Evolutionary conservation across 2,113 vertebrate genomes (phyloP).

Genomic region (Percopsis transmontana): DNA sequence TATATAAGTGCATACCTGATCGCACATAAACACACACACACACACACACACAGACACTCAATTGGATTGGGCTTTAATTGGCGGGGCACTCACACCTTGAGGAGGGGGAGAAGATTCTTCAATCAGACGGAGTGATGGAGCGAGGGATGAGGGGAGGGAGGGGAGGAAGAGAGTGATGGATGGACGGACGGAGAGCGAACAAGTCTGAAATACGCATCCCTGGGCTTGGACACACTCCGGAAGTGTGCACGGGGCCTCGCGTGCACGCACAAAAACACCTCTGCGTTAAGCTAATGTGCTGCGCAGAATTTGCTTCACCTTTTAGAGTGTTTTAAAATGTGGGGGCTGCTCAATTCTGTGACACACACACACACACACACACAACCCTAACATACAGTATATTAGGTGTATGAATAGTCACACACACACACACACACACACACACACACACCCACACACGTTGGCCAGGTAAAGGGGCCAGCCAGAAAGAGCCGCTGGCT

Average conservation of each 20-base stretch:
- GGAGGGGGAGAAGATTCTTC: slow-evolving; percentile 67
- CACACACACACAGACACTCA: slow-evolving; percentile 83
- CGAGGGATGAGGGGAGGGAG: slow-evolving; percentile 53
- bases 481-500: slow-evolving; percentile 42
- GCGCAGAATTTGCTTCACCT: slow-evolving; percentile 61
- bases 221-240: slow-evolving; percentile 25
- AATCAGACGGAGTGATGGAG: slow-evolving; percentile 77
- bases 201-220: slow-evolving; percentile 37
- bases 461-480: slow-evolving; percentile 4
- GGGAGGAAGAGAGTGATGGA: slow-evolving; percentile 64
- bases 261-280: slow-evolving; percentile 8
- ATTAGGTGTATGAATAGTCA: not conserved
- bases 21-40: slow-evolving; percentile 83
- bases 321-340: slow-evolving; percentile 71
- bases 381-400: not conserved
- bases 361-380: not conserved
- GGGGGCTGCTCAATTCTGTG: slow-evolving; percentile 67
- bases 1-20: slow-evolving; percentile 33
- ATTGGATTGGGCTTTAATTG: slow-evolving; percentile 93
- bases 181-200: slow-evolving; percentile 55
- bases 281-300: slow-evolving; percentile 67
- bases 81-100: slow-evolving; percentile 74
- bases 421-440: slow-evolving; percentile 6
- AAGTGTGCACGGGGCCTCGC: not conserved
- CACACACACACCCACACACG: slow-evolving; percentile 1